These are phyloP conservation scores for Microplitis deprimator DNA, from an alignment of 2,888 invertebrate species.

Conservation along the genomic window DNA sequence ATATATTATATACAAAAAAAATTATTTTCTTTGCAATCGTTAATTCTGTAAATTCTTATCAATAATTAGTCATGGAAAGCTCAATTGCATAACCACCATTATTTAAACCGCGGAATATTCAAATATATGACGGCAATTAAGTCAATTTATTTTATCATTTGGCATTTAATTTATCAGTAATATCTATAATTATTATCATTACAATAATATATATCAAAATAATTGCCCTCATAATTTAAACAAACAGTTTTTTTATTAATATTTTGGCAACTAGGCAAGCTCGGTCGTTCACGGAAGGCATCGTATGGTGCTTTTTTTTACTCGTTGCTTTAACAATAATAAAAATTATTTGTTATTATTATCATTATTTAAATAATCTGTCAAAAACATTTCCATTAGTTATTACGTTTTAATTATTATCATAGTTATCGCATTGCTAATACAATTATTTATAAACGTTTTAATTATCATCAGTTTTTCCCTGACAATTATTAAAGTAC, in stretches of 20 bases:
- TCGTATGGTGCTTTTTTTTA: slow-evolving; percentile 66
- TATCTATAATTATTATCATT: slow-evolving; percentile 15
- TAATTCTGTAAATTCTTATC: slow-evolving; percentile 30
- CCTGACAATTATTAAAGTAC: slow-evolving; percentile 16
- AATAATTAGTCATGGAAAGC: slow-evolving; percentile 66
- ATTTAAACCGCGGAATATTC: slow-evolving; percentile 47
- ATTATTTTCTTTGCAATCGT: slow-evolving; percentile 22
- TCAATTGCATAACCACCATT: slow-evolving; percentile 62
- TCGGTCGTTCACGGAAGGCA: slow-evolving; percentile 72
- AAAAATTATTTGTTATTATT: slow-evolving; percentile 53
- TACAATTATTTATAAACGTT: slow-evolving; percentile 2
- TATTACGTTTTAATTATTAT: slow-evolving; percentile 22
- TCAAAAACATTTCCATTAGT: slow-evolving; percentile 39
- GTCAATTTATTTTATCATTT: slow-evolving; percentile 37
- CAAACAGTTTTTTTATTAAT: slow-evolving; percentile 51
- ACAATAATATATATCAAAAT: slow-evolving; percentile 47
- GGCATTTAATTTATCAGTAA: slow-evolving; percentile 13
- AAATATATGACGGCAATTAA: slow-evolving; percentile 51
- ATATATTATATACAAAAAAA: slow-evolving; percentile 27
- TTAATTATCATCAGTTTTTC: slow-evolving; percentile 4
- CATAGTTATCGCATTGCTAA: slow-evolving; percentile 38
- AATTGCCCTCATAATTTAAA: slow-evolving; percentile 53
- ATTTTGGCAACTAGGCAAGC: slow-evolving; percentile 67
- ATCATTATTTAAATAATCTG: slow-evolving; percentile 25
- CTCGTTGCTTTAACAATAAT: slow-evolving; percentile 69